Base-by-base conservation (phyloP, 2,797 vertebrate species). In the Anas flavirostris region DNA sequence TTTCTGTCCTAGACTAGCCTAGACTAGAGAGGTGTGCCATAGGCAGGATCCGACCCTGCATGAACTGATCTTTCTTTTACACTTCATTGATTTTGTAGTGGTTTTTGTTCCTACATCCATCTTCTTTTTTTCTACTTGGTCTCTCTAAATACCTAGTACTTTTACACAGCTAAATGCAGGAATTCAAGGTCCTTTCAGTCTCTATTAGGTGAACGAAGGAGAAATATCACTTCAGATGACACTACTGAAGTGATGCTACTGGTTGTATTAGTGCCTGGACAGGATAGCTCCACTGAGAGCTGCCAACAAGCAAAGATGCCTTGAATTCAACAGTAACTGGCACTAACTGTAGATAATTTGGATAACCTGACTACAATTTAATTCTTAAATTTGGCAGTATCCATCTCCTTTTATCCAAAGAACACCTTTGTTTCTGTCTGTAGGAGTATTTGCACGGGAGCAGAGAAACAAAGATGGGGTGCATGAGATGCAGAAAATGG, bases 141-240 rank as follows among this genome's bases (percentile, higher is more conserved):
- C 25, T 46, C 55, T 59, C 56, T 67, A 77, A 76, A 70, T 2
- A 84, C 17, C 46, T 35, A 44, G 56, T 18, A 48, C 35, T 56
- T 86, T 25, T 68, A 84, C 41, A 59, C 52, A 82, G 46, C 37
- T 46, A 83, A 92, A 73, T n/a, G 29, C 70, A 90, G 78, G 82
- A 86, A 82, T 59, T 79, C 41, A 53, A 43, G 58, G 33, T 58
- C 63, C 52, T 70, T 93, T 93, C 88, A 88, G 55, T 73, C 70
- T 86, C 83, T n/a, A 62, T 78, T 66, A 86, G 78, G 60, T 60
- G 75, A 90, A 48, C 15, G 52, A 77, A 95, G 76, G 83, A 84
- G 72, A 94, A 94, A 79, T 37, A 82, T 18, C 74, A 46, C 74
- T 91, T 58, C 64, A 81, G 53, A 66, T 91, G 75, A 74, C 78